phyloP scores from a whole-genome alignment of 2,888 invertebrate genomes.

The Macaria liturata region DNA sequence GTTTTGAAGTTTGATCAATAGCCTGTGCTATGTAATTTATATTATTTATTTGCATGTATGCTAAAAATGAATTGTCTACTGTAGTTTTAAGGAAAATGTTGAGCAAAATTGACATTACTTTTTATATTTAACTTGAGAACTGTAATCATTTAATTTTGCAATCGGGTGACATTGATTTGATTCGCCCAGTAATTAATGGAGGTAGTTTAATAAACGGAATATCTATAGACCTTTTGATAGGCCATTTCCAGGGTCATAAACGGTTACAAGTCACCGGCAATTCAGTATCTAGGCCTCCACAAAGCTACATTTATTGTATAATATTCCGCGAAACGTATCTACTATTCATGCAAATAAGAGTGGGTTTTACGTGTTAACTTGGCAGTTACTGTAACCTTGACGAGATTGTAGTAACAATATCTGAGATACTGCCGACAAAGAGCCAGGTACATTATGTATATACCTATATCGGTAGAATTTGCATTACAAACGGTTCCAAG shows the following conservation, averaged over 20 bases:
- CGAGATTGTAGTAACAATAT: constrained; percentile 18
- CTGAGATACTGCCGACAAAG: constrained; percentile 16
- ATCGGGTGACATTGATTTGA: too few species aligned
- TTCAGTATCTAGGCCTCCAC: too few species aligned
- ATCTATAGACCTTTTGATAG: too few species aligned
- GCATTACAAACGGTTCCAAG: constrained; percentile 36
- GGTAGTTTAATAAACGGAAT: too few species aligned
- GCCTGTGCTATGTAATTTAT: constrained; percentile 34
- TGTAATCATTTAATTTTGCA: too few species aligned
- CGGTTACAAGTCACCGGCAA: too few species aligned
- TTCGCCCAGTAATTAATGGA: too few species aligned
- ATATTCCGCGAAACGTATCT: constrained; percentile 14
- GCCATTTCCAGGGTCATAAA: too few species aligned
- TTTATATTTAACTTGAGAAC: too few species aligned
- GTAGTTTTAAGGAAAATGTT: too few species aligned
- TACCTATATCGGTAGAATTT: constrained; percentile 22
- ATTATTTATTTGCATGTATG: neutral
- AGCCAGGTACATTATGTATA: constrained; percentile 5
- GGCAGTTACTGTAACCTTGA: constrained; percentile 29
- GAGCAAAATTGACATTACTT: too few species aligned
- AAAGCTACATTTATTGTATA: neutral
- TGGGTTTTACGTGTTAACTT: constrained; percentile 17
- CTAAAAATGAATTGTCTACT: too few species aligned
- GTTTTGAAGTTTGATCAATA: constrained; percentile 35
- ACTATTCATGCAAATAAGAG: constrained; percentile 21